These are phyloP conservation scores for Podocnemis expansa DNA, from an alignment of 2,113 vertebrate species.

Conservation along the genomic window DNA sequence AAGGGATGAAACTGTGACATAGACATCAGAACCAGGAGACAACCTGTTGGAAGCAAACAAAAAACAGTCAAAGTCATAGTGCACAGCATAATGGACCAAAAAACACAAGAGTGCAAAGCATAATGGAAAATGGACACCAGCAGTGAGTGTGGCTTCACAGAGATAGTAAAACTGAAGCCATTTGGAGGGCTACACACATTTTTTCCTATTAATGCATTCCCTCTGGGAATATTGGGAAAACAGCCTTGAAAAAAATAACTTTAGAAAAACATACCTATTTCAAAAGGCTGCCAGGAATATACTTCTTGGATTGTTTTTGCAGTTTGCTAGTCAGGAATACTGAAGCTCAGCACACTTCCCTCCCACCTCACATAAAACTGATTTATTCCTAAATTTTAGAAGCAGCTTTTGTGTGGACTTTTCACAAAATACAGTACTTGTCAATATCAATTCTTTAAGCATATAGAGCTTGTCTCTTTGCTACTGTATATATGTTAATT, in stretches of 20 bases:
- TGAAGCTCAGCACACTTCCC: neutral
- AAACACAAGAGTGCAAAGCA: neutral
- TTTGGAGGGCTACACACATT: constrained; percentile 21
- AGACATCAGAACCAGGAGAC: constrained; percentile 92
- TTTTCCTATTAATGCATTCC: neutral
- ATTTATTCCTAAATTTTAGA: constrained; percentile 8
- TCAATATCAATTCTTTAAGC: neutral
- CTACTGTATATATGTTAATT: neutral
- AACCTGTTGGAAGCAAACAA: constrained; percentile 77
- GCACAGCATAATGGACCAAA: neutral
- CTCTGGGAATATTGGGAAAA: constrained; percentile 29
- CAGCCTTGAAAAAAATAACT: neutral
- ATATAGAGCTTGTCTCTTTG: neutral
- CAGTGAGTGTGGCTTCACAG: neutral
- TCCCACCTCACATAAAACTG: neutral
- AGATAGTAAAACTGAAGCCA: neutral
- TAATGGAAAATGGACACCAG: neutral
- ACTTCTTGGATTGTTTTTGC: neutral
- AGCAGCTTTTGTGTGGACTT: neutral
- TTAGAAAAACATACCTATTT: constrained; percentile 7
- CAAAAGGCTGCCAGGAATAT: constrained; percentile 25
- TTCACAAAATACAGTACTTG: neutral
- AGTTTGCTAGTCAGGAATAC: constrained; percentile 13
- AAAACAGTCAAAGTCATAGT: constrained; percentile 10
- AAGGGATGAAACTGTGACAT: constrained; percentile 90